Percentiles rank a stretch among this genome's conserved stretches.
Evolutionary conservation across 2,888 invertebrate genomes (phyloP).

Genomic region (Dynastes maya): DNA sequence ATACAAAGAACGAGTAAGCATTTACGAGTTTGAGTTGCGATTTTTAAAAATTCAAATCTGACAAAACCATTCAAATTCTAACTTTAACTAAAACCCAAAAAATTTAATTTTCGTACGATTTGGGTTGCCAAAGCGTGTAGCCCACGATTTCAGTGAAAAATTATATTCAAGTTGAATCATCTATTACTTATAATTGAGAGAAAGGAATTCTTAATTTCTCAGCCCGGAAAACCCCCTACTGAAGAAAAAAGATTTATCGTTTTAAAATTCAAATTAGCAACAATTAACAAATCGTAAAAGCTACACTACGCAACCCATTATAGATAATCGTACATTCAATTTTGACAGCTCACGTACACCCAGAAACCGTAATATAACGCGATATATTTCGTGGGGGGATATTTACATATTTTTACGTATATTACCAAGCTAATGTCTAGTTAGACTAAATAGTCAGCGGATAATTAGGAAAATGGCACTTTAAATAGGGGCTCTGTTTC

Average conservation of each 20-base stretch:
- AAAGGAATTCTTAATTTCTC: background rate
- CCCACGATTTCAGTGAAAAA: no score
- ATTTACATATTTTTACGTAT: slow-evolving; percentile 17
- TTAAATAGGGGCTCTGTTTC: slow-evolving; percentile 1
- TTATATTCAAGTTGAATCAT: no score
- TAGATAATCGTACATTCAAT: slow-evolving; percentile 46
- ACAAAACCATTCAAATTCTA: no score
- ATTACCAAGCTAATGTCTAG: background rate
- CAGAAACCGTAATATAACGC: background rate
- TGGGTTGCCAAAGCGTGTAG: no score
- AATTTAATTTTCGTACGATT: no score
- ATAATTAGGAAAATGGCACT: slow-evolving; percentile 18
- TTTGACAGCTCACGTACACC: slow-evolving; percentile 31
- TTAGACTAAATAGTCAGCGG: background rate
- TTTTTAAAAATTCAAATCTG: no score
- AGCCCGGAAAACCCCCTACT: slow-evolving; percentile 6
- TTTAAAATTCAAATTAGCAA: slow-evolving; percentile 46
- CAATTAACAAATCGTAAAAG: slow-evolving; percentile 51
- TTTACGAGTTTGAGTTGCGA: no score
- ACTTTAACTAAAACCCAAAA: no score
- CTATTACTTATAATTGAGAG: no score
- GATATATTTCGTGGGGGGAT: background rate
- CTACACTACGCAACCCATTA: slow-evolving; percentile 15
- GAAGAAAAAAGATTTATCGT: slow-evolving; percentile 47
- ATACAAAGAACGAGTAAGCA: no score